Conservation (phyloP, 2,797 vertebrate genomes). For the Eulemur coronatus region DNA sequence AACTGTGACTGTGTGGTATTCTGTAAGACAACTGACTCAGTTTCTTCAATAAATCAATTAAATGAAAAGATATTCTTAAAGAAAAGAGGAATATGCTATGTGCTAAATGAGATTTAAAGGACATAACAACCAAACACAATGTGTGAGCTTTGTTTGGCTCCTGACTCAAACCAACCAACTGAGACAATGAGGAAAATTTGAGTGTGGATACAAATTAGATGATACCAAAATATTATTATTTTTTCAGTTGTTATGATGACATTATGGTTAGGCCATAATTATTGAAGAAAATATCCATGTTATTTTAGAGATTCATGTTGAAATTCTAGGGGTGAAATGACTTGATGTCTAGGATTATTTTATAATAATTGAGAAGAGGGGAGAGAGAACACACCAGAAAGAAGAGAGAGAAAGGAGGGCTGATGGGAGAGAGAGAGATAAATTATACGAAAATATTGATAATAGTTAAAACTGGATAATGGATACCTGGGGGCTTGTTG, state of each 20-base stretch:
- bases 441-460: neutral
- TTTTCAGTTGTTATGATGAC: neutral
- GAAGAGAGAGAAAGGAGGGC: neutral
- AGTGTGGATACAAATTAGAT: neutral
- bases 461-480: neutral
- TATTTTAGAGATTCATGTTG: neutral
- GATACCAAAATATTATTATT: neutral
- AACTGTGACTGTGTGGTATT: neutral
- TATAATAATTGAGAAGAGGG: neutral
- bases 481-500: neutral
- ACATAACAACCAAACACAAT: neutral
- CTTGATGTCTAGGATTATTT: neutral
- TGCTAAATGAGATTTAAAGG: neutral
- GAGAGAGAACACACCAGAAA: neutral
- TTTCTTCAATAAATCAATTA: neutral
- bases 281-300: neutral
- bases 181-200: neutral
- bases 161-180: neutral
- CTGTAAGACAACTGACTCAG: neutral
- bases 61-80: neutral
- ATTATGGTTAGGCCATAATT: neutral
- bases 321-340: neutral
- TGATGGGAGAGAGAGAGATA: neutral
- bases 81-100: neutral
- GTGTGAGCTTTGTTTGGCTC: neutral